Evolutionary conservation across 2,797 vertebrate genomes (phyloP).

Genomic region (Oreochromis grahami): DNA sequence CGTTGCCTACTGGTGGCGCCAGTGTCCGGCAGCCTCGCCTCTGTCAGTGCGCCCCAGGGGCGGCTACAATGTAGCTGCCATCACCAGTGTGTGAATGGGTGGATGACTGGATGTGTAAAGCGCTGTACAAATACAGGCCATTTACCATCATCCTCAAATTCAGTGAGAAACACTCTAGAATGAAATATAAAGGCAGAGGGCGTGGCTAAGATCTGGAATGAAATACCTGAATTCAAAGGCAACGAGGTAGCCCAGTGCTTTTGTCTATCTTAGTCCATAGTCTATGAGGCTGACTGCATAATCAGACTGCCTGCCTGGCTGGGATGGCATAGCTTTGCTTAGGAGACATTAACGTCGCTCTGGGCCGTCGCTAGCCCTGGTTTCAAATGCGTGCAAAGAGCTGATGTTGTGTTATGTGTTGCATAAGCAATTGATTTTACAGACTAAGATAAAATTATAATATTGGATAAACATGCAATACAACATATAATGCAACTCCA

Average conservation of each 20-base stretch:
- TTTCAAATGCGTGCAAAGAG: background rate
- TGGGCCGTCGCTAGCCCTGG: background rate
- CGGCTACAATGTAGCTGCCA: no score
- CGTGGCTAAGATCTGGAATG: background rate
- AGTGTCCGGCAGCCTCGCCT: no score
- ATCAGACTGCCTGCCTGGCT: background rate
- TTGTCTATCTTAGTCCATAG: background rate
- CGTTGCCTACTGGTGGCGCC: no score
- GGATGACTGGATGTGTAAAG: no score
- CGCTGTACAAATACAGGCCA: no score
- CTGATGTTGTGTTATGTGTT: background rate
- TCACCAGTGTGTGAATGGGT: no score
- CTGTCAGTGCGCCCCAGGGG: no score
- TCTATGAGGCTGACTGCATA: background rate
- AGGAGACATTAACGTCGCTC: background rate
- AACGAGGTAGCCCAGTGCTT: background rate
- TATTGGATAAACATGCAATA: background rate
- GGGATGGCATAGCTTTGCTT: background rate
- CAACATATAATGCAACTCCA: background rate
- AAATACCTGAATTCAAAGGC: background rate
- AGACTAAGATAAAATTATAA: background rate
- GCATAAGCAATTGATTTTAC: rapidly evolving
- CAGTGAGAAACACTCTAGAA: background rate
- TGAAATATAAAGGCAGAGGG: background rate
- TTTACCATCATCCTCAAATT: background rate